These are phyloP conservation scores for Solea solea DNA, from an alignment of 2,113 vertebrate species.

Conservation along the genomic window DNA sequence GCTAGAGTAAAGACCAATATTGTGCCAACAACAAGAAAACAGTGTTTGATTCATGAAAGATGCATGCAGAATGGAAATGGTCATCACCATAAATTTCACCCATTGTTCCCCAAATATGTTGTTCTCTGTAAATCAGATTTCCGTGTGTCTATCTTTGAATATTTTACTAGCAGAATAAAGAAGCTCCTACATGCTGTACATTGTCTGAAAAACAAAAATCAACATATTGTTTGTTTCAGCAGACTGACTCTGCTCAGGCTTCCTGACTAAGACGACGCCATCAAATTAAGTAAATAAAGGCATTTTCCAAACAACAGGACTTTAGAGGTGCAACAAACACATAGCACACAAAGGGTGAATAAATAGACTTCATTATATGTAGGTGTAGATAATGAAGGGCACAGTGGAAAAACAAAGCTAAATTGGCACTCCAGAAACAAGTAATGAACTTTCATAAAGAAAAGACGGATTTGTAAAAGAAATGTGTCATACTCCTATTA, in stretches of 20 bases:
- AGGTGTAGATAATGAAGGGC: background rate
- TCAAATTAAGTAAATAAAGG: conserved; percentile 33
- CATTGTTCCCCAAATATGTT: background rate
- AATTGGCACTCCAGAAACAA: background rate
- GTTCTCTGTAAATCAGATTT: background rate
- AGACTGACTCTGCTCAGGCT: conserved; percentile 8
- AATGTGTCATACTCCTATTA: background rate
- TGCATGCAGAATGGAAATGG: background rate
- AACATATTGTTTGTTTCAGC: background rate
- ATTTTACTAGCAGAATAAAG: background rate
- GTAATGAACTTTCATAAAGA: background rate
- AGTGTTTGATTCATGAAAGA: too few relatives aligned
- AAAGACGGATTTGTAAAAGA: background rate
- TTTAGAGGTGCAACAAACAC: conserved; percentile 34
- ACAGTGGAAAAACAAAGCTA: background rate
- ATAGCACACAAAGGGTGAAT: background rate
- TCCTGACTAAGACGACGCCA: conserved; percentile 31
- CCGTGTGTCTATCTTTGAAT: too few relatives aligned
- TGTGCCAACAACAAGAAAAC: too few relatives aligned
- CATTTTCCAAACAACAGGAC: conserved; percentile 33
- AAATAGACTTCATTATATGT: background rate
- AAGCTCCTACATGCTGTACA: background rate
- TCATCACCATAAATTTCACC: background rate
- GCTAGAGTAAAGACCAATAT: too few relatives aligned
- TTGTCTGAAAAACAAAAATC: background rate